Percentiles rank a stretch among this genome's conserved stretches.
Evolutionary conservation across 2,797 vertebrate species (phyloP).

Genomic region (Macropus fuliginosus): DNA sequence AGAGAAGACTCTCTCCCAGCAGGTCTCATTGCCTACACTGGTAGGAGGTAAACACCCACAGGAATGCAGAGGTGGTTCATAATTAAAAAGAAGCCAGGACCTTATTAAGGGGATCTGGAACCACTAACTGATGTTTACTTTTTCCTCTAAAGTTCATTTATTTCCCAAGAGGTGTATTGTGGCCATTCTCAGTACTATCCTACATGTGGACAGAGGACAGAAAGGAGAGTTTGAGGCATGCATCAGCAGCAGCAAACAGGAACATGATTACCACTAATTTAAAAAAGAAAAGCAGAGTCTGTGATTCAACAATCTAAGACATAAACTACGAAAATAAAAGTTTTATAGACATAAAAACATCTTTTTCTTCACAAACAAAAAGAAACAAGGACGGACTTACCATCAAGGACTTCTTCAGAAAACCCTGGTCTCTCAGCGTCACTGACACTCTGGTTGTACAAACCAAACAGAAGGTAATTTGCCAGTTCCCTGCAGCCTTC

Average conservation of each 20-base stretch:
- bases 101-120: conserved; percentile 42
- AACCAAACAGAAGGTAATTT: conserved; percentile 94
- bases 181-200: conserved; percentile 5
- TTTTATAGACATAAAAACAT: conserved; percentile 46
- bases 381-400: conserved; percentile 83
- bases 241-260: conserved; percentile 20
- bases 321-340: conserved; percentile 42
- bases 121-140: conserved; percentile 33
- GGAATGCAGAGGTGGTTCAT: background rate
- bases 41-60: background rate
- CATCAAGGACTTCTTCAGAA: conserved; percentile 96
- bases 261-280: conserved; percentile 44
- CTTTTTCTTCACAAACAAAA: background rate
- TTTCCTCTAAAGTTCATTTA: conserved; percentile 51
- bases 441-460: conserved; percentile 90
- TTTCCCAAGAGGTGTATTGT: conserved; percentile 39
- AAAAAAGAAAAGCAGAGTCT: conserved; percentile 34
- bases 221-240: conserved; percentile 16
- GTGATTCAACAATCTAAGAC: conserved; percentile 22
- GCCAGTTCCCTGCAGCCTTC: conserved; percentile 96
- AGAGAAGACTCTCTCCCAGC: background rate
- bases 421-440: conserved; percentile 92
- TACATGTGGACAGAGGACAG: background rate
- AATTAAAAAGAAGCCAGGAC: conserved; percentile 42
- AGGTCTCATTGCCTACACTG: background rate